Percentiles rank a stretch among this genome's conserved stretches.
phyloP scores from a whole-genome alignment of 2,888 invertebrate species.

The Melinaea menophilus region DNA sequence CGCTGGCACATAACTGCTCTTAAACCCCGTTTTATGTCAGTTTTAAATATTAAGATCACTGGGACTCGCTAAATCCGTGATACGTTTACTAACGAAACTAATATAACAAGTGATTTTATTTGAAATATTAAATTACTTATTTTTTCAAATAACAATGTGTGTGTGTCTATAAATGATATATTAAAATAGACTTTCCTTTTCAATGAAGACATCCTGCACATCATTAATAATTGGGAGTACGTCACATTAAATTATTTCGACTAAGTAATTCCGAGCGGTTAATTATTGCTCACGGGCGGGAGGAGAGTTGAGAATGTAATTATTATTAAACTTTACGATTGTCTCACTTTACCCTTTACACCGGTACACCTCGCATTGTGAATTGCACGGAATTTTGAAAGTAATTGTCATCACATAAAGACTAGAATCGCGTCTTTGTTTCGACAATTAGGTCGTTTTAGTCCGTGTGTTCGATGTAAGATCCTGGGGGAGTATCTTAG shows the following conservation, averaged over 20 bases:
- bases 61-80: constrained; percentile 26
- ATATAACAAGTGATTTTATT: too few relatives aligned
- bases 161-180: constrained; percentile 6
- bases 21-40: constrained; percentile 58
- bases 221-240: constrained; percentile 57
- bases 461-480: constrained; percentile 55
- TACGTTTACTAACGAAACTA: background rate
- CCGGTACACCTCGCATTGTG: constrained; percentile 39
- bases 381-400: constrained; percentile 37
- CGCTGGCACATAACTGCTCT: constrained; percentile 41
- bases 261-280: constrained; percentile 78
- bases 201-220: constrained; percentile 39
- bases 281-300: constrained; percentile 76
- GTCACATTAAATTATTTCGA: constrained; percentile 78
- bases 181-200: constrained; percentile 17
- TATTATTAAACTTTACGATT: constrained; percentile 79
- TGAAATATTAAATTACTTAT: too few relatives aligned
- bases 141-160: too few relatives aligned
- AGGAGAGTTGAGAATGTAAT: constrained; percentile 78
- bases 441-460: constrained; percentile 34
- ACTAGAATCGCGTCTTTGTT: constrained; percentile 37
- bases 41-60: constrained; percentile 68
- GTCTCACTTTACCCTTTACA: constrained; percentile 76
- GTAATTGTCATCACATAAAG: constrained; percentile 37
- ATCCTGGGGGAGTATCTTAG: constrained; percentile 76